phyloP scores from a whole-genome alignment of 2,888 invertebrate genomes.

The Coremacera marginata region DNA sequence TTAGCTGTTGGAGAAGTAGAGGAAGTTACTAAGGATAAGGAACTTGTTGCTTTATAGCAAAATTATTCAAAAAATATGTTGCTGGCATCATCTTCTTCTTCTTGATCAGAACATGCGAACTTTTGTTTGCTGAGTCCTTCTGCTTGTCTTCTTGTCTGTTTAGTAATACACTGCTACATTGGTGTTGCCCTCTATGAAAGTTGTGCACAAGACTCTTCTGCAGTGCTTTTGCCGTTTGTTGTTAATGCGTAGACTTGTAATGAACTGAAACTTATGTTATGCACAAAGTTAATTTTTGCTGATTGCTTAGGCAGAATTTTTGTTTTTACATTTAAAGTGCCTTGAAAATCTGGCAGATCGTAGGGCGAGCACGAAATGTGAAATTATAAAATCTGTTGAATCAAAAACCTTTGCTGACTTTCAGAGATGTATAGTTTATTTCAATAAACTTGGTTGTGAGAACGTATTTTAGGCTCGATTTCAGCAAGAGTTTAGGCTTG shows the following conservation, averaged over 20 bases:
- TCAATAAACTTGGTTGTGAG: conserved; percentile 22
- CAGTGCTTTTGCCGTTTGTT: neutral
- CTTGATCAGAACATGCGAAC: conserved; percentile 7
- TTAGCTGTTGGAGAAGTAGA: conserved; percentile 28
- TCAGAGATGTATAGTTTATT: neutral
- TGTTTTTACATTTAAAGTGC: neutral
- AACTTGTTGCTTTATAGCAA: conserved; percentile 58
- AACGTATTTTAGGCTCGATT: neutral
- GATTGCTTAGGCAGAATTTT: neutral
- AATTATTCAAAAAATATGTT: conserved; percentile 52
- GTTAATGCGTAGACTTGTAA: neutral
- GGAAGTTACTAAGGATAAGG: neutral
- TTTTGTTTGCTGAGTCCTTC: conserved; percentile 20
- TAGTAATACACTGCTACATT: neutral
- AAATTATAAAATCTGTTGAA: conserved; percentile 24
- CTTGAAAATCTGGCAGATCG: neutral
- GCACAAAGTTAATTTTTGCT: neutral
- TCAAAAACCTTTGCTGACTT: neutral
- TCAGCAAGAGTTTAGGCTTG: no score
- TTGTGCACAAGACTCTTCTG: neutral
- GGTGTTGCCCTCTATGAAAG: neutral
- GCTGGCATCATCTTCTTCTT: neutral
- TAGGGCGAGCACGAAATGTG: neutral
- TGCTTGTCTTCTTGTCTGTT: conserved; percentile 19
- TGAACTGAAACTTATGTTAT: neutral